Base-by-base conservation (phyloP, 2,113 vertebrate genomes). In the Zosterops pallidus region DNA sequence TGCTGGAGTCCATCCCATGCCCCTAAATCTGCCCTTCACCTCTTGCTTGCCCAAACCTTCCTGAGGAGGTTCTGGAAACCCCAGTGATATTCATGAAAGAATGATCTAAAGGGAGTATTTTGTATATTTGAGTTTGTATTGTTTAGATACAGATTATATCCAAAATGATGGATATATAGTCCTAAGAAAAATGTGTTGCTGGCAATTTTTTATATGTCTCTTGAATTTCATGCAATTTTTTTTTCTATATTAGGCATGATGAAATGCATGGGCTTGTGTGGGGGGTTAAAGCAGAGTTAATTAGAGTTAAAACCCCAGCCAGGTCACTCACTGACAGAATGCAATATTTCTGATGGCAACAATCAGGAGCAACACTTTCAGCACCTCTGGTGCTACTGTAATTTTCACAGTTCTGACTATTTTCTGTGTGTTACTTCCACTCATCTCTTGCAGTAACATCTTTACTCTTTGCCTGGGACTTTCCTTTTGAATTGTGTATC, bases 381-480 rank as follows among this genome's bases (percentile, higher is more conserved):
- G 31, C 55, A 68, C 52, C 60, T 42, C 10, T 47, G 12, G 2
- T 59, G 29, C 75, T 79, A n/a, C 55, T 50, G 7, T 53, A 3
- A 91, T 96, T 96, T 93, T 88, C n/a, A 25, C 83, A 83, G 64
- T 83, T 93, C 60, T 64, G 28, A 86, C 20, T 71, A 5, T 69
- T 88, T 68, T 37, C 29, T 71, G 42, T 35, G 1, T 59, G 59
- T 82, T 90, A 16, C 55, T 96, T 94, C 89, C 89, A 37, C 89
- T 90, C 22, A 29, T 57, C 87, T 94, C 86, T 79, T 69, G 57
- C 57, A 94, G 55, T 59, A 95, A 95, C 86, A 60, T 64, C 68
- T 96, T 97, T 97, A 83, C 81, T 95, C 55, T 65, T 92, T 96
- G 86, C 90, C 93, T 94, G 87, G 90, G 86, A 62, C 91, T 92